A percentile compares a stretch with the other conserved stretches of the same genome.
These are phyloP conservation scores for Corythornis cristatus DNA, from an alignment of 2,113 vertebrate species.

Conservation along the genomic window DNA sequence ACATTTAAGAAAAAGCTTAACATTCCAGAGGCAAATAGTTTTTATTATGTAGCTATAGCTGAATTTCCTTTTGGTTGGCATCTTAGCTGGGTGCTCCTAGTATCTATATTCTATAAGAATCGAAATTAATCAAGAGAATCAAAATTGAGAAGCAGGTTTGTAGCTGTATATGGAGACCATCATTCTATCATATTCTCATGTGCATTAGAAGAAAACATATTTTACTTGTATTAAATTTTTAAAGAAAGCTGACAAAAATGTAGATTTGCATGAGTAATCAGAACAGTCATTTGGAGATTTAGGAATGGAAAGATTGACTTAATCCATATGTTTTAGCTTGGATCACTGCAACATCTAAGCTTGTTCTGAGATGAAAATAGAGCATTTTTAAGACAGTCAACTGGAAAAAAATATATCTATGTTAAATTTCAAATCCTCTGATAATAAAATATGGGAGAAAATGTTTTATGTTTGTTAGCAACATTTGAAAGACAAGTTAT, in stretches of 20 bases:
- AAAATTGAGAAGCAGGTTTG: conserved; percentile 51
- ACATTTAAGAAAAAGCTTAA: conserved; percentile 69
- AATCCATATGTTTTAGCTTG: conserved; percentile 39
- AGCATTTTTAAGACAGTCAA: neutral
- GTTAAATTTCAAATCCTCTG: neutral
- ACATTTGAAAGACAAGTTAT: neutral
- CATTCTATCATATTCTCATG: neutral
- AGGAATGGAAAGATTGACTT: conserved; percentile 43
- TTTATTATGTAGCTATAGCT: conserved; percentile 19
- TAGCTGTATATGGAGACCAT: neutral
- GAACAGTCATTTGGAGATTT: conserved; percentile 54
- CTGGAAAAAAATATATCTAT: neutral
- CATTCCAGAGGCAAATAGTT: conserved; percentile 45
- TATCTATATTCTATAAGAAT: conserved; percentile 21
- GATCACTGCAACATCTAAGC: neutral
- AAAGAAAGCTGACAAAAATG: conserved; percentile 48
- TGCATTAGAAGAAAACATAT: conserved; percentile 28
- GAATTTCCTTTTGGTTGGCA: conserved; percentile 48
- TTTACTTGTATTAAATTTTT: conserved; percentile 2
- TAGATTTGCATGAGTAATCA: conserved; percentile 52
- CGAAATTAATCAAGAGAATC: conserved; percentile 25
- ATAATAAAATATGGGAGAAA: neutral
- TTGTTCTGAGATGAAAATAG: neutral
- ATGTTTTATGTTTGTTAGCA: neutral
- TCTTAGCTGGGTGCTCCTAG: conserved; percentile 35